Base-by-base conservation (phyloP, 2,888 invertebrate genomes). In the Lumbricus terrestris region DNA sequence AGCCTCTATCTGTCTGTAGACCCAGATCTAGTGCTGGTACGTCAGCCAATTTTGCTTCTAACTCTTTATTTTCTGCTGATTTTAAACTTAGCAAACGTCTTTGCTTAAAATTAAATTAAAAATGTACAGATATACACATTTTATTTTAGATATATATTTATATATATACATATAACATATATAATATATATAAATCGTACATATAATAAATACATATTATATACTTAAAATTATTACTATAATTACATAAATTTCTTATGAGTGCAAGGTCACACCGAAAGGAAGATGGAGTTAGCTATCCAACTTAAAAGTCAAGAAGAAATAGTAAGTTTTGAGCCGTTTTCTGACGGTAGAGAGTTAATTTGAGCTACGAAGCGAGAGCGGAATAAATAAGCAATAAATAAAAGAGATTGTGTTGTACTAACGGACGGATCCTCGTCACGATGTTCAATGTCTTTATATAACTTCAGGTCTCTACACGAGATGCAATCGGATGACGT, bases 371-470 rank as follows among this genome's bases (percentile, higher is more conserved):
- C n/a, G n/a, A n/a, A n/a, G n/a, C n/a, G n/a, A n/a, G n/a, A n/a
- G n/a, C n/a, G n/a, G n/a, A n/a, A 47, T 13, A 47, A 54, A 29
- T 23, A 0, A 54, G 54, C 23, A 69, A n/a, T 69, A 69, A 69
- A 29, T 69, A 69, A 8, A 5, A 54, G 54, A n/a, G 69, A 69
- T n/a, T 69, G 4, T 69, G 69, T 13, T n/a, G 29, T 20, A 54
- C 69, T 54, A 47, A 42, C 89, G 13, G 37, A 42, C 29, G 37
- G 47, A 69, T 54, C 47, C 37, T n/a, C 37, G 23, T 82, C 94
- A 11, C 47, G 82, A 90, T 94, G 33, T 34, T 90, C 42, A 82
- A 90, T 69, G 47, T 91, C 89, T 35, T 33, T 38, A 42, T 89
- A 91, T 23, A 90, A 54, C 40, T 91, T 91, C 82, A 90, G 54